These are phyloP conservation scores for Palythoa caribaeorum DNA, from an alignment of 92 coral and sea anemone species.

Conservation along the genomic window DNA sequence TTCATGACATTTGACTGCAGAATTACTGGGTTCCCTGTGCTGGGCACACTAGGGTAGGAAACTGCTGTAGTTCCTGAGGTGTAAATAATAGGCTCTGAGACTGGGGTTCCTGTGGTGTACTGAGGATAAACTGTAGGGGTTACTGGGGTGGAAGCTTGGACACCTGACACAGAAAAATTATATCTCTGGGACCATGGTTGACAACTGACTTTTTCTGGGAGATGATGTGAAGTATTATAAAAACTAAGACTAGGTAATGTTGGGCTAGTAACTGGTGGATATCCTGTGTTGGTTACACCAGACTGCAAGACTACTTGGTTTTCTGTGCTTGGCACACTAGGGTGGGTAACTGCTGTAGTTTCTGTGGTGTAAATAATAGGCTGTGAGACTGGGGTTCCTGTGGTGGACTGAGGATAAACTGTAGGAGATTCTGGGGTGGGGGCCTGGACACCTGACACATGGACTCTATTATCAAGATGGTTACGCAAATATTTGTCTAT, in stretches of 20 bases:
- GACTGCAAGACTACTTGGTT: background rate
- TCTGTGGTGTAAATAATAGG: background rate
- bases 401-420: slow-evolving; percentile 2
- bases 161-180: background rate
- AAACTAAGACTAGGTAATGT: background rate
- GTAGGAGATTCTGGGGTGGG: slow-evolving; percentile 6
- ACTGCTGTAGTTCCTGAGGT: background rate
- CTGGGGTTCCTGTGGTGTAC: slow-evolving; percentile 5
- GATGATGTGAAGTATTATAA: background rate
- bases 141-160: slow-evolving; percentile 1
- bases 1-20: background rate
- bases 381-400: slow-evolving; percentile 5
- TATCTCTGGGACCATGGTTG: background rate
- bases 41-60: slow-evolving; percentile 1
- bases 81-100: background rate
- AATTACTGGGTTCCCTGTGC: slow-evolving; percentile 3
- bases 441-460: slow-evolving; percentile 5
- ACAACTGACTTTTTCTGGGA: background rate
- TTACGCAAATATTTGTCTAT: background rate
- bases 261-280: background rate
- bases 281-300: background rate
- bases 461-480: background rate
- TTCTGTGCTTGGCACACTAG: background rate
- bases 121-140: background rate
- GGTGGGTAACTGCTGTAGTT: background rate